Percentiles rank a stretch among this genome's conserved stretches.
phyloP scores from a whole-genome alignment of 2,113 vertebrate species.

The Pardalotus punctatus region DNA sequence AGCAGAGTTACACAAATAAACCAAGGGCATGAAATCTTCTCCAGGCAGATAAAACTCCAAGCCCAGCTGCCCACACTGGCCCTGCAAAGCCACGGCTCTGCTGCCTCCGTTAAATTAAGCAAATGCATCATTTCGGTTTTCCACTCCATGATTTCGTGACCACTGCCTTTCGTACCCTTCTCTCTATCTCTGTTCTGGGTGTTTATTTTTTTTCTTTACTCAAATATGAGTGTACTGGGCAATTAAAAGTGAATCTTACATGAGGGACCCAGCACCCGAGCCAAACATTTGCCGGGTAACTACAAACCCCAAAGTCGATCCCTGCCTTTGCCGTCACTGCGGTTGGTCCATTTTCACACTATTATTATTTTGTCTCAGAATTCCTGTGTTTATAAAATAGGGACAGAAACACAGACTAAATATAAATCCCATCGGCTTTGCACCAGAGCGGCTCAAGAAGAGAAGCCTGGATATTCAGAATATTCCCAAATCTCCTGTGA shows the following conservation, averaged over 20 bases:
- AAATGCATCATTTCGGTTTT: neutral
- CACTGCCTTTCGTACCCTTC: neutral
- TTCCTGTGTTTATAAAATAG: constrained; percentile 61
- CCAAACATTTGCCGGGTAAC: constrained; percentile 30
- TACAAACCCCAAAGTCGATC: constrained; percentile 1
- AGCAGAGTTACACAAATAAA: neutral
- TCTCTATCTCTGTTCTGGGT: neutral
- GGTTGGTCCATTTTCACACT: constrained; percentile 52
- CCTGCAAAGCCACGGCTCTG: neutral
- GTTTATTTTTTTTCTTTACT: constrained; percentile 36
- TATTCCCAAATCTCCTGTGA: neutral
- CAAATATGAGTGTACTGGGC: constrained; percentile 12
- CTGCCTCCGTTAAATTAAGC: neutral
- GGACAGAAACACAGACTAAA: constrained; percentile 68
- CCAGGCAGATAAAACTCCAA: neutral
- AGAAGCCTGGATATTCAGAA: neutral
- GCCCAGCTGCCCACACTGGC: neutral
- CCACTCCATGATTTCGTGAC: neutral
- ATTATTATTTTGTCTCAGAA: constrained; percentile 72
- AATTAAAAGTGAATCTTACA: constrained; percentile 48
- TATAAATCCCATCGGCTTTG: constrained; percentile 34
- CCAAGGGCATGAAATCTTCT: neutral
- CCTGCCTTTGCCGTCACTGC: neutral
- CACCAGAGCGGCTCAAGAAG: neutral
- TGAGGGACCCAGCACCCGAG: neutral